Base-by-base conservation (phyloP, 2,888 invertebrate genomes). In the Zaprionus obscuricornis region DNA sequence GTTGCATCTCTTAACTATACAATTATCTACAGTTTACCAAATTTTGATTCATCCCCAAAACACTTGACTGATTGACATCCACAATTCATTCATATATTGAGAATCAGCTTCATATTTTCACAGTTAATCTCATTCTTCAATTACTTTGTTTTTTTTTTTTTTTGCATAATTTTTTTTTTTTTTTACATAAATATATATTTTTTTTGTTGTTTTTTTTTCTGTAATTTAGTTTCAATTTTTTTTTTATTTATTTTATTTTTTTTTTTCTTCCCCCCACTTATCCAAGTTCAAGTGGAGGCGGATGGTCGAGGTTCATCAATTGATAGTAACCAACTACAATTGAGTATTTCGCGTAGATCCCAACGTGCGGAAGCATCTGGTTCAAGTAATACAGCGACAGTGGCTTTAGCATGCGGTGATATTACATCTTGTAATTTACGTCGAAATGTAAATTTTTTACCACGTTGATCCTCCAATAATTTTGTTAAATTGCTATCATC, bases 401-500 rank as follows among this genome's bases (percentile, higher is more conserved):
- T 93, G 17, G 94, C 93, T 90, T 96, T 96, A 1, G 95, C 95
- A 42, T 93, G 91, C 0, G 93, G 90, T 0, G 96, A 93, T 49
- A 96, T 92, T 0, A 92, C 92, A 47, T 95, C 94, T 31, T 93
- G 91, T 8, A 96, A 93, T 75, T 95, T 92, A 7, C 93, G 92
- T 42, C 95, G 92, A 88, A 95, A 96, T 13, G 94, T 92, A 94
- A 95, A 96, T 82, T 94, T 95, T 70, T 94, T 93, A 16, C 93
- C 93, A 91, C 95, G 93, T 89, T 98, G 98, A 88, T 96, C 95
- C 78, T 95, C 94, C 4, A 97, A 91, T 81, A 98, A 91, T 87
- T 96, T 96, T 63, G 94, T 93, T 56, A 96, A 90, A 89, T 96
- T 96, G 10, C 94, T 93, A 88, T 98, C 97, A 88, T 97, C 96